phyloP scores from a whole-genome alignment of 2,888 invertebrate genomes.

The Neoscelio sp. region DNA sequence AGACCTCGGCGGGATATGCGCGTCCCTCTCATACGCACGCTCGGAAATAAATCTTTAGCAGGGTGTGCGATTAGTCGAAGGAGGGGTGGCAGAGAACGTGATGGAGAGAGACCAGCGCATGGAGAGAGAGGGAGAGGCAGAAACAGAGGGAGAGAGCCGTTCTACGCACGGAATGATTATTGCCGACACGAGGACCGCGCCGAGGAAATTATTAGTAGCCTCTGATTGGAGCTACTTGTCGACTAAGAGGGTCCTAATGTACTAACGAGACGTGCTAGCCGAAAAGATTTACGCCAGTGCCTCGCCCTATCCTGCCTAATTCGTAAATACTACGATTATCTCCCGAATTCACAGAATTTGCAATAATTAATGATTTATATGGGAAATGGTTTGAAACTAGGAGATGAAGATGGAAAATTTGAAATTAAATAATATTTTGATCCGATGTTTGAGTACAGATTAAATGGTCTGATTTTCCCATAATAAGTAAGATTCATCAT shows the following conservation, averaged over 20 bases:
- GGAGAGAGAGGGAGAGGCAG: slow-evolving; percentile 17
- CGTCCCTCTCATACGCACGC: slow-evolving; percentile 75
- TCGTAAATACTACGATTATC: slow-evolving; percentile 52
- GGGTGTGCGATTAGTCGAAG: slow-evolving; percentile 80
- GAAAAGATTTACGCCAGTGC: slow-evolving; percentile 71
- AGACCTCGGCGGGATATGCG: slow-evolving; percentile 79
- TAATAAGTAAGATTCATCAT: too few species aligned
- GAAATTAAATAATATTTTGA: neutral
- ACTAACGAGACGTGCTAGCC: slow-evolving; percentile 72
- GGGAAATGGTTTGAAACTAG: slow-evolving; percentile 15
- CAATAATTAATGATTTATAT: slow-evolving; percentile 34
- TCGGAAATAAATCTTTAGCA: slow-evolving; percentile 81
- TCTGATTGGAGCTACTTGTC: slow-evolving; percentile 78
- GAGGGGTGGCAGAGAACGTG: slow-evolving; percentile 71
- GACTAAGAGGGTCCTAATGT: slow-evolving; percentile 75
- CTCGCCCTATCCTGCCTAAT: slow-evolving; percentile 50
- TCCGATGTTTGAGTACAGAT: neutral
- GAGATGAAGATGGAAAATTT: neutral
- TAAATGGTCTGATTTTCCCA: too few species aligned
- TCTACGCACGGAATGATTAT: slow-evolving; percentile 77
- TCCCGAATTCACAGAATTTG: slow-evolving; percentile 25
- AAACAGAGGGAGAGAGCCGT: slow-evolving; percentile 54
- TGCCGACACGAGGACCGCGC: slow-evolving; percentile 73
- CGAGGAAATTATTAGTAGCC: slow-evolving; percentile 79
- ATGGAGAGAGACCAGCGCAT: slow-evolving; percentile 17